Evolutionary conservation across 2,888 invertebrate genomes (phyloP).

Genomic region (Litoditis marina): DNA sequence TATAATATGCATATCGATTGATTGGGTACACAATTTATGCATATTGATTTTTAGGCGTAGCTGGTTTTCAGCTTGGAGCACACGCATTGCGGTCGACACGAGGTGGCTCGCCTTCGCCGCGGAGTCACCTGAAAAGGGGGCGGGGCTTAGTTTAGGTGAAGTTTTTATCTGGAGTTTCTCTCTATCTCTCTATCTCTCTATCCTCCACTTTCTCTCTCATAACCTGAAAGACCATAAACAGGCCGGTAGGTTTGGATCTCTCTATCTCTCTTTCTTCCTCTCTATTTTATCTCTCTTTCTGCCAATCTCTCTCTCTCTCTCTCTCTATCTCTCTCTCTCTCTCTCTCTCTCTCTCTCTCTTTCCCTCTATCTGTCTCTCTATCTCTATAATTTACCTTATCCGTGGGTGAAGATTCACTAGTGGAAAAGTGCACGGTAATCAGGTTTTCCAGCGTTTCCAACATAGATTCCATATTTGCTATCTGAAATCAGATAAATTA

Average conservation of each 20-base stretch:
- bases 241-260: background rate
- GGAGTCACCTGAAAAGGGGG: slow-evolving; percentile 42
- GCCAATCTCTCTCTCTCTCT: too few relatives aligned
- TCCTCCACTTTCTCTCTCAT: too few relatives aligned
- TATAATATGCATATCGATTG: too few relatives aligned
- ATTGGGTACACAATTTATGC: too few relatives aligned
- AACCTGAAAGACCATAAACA: too few relatives aligned
- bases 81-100: slow-evolving; percentile 59
- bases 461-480: slow-evolving; percentile 50
- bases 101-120: slow-evolving; percentile 52
- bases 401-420: slow-evolving; percentile 52
- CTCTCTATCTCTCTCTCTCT: too few relatives aligned
- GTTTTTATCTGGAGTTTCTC: background rate
- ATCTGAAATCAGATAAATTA: slow-evolving; percentile 35
- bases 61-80: slow-evolving; percentile 61
- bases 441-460: slow-evolving; percentile 59
- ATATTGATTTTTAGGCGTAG: slow-evolving; percentile 56
- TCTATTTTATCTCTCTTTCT: too few relatives aligned
- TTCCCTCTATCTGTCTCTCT: too few relatives aligned
- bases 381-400: slow-evolving; percentile 50
- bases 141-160: background rate
- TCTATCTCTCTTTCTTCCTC: background rate
- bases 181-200: too few relatives aligned
- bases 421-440: slow-evolving; percentile 62
- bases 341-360: too few relatives aligned